A percentile compares a stretch with the other conserved stretches of the same genome.
Evolutionary conservation across 2,888 invertebrate species (phyloP).

Genomic region (Sialis lutaria): DNA sequence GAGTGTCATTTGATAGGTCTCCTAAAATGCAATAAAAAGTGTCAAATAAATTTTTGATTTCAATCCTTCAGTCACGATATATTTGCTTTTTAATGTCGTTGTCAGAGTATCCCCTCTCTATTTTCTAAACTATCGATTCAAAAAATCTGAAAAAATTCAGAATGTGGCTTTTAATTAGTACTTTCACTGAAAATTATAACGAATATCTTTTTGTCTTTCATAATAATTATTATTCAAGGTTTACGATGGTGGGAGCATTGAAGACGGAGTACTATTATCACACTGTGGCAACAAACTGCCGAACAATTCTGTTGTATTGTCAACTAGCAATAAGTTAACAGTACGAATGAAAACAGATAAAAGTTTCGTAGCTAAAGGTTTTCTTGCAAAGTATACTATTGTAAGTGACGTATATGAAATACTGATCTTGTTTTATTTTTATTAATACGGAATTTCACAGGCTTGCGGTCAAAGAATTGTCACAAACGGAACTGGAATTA

Average conservation of each 20-base stretch:
- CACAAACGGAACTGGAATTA: conserved; percentile 35
- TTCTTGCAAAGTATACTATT: conserved; percentile 47
- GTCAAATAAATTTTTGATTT: too few species aligned
- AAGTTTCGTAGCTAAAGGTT: conserved; percentile 50
- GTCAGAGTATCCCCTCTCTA: too few species aligned
- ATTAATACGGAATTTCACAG: conserved; percentile 17
- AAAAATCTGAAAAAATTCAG: too few species aligned
- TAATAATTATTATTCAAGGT: conserved; percentile 12
- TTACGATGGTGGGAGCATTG: conserved; percentile 33
- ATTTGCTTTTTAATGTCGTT: too few species aligned
- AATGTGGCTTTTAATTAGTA: too few species aligned
- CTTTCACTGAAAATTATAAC: too few species aligned
- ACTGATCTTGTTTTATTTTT: too few species aligned
- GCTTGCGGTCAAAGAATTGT: conserved; percentile 52
- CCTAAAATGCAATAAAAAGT: too few species aligned
- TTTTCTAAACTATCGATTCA: too few species aligned
- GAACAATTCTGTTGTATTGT: conserved; percentile 25
- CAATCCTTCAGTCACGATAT: too few species aligned
- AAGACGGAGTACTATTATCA: conserved; percentile 31
- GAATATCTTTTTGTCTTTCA: too few species aligned
- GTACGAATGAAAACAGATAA: conserved; percentile 46
- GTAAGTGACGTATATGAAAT: conserved; percentile 19
- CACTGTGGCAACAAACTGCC: conserved; percentile 37
- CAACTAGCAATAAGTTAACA: conserved; percentile 42
- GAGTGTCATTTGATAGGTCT: too few species aligned